Evolutionary conservation across 2,888 invertebrate genomes (phyloP).

Genomic region (Andrena bicolor): DNA sequence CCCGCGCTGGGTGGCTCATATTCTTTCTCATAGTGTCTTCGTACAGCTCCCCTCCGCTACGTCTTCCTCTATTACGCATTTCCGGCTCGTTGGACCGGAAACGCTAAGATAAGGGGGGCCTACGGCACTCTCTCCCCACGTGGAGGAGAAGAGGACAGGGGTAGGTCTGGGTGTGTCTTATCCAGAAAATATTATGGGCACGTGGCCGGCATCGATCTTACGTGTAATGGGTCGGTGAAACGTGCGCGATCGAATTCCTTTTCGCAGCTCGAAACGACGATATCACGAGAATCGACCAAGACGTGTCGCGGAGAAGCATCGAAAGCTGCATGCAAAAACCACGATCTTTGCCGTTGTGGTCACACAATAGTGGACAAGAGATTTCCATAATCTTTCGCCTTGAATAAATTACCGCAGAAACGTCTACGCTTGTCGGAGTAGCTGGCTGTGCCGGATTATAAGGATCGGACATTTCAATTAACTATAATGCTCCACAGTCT

Average conservation of each 20-base stretch:
- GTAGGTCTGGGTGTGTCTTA: slow-evolving; percentile 74
- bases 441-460: slow-evolving; percentile 58
- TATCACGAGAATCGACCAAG: slow-evolving; percentile 10
- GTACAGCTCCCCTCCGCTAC: slow-evolving; percentile 67
- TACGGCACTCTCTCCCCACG: slow-evolving; percentile 59
- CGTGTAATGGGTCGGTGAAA: slow-evolving; percentile 75
- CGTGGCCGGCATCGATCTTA: slow-evolving; percentile 76
- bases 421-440: slow-evolving; percentile 61
- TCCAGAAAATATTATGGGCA: slow-evolving; percentile 81
- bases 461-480: slow-evolving; percentile 65
- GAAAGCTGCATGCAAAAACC: background rate
- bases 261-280: slow-evolving; percentile 11
- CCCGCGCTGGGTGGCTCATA: slow-evolving; percentile 48
- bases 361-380: background rate
- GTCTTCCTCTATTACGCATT: slow-evolving; percentile 84
- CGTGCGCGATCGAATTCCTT: slow-evolving; percentile 58
- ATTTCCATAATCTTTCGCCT: slow-evolving; percentile 55
- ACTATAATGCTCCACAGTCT: slow-evolving; percentile 38
- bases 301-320: background rate
- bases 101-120: slow-evolving; percentile 84
- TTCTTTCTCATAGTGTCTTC: slow-evolving; percentile 70
- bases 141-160: slow-evolving; percentile 68
- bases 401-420: slow-evolving; percentile 59
- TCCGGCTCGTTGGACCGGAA: slow-evolving; percentile 85
- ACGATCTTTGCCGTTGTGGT: background rate